These are phyloP conservation scores for Crioceris asparagi DNA, from an alignment of 2,888 invertebrate genomes.

Conservation along the genomic window DNA sequence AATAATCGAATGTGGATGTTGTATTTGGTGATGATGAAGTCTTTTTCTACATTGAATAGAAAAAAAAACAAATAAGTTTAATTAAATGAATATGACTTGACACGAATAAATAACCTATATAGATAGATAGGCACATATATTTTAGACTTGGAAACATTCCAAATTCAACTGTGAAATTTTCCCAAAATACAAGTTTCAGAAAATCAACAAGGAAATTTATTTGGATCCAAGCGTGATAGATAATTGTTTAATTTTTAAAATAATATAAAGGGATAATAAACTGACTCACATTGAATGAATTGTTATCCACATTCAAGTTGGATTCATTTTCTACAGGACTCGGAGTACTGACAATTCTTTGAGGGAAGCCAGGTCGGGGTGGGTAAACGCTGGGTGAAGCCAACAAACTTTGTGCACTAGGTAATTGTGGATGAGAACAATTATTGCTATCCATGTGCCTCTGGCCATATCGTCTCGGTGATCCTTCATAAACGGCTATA, in stretches of 20 bases:
- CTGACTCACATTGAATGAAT: too few species aligned
- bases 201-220: too few species aligned
- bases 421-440: conserved; percentile 42
- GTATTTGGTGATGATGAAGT: conserved; percentile 20
- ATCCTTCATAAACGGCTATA: conserved; percentile 89
- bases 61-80: too few species aligned
- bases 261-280: too few species aligned
- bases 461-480: conserved; percentile 76
- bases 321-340: conserved; percentile 34
- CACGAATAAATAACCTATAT: too few species aligned
- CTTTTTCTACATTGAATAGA: conserved; percentile 2
- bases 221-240: too few species aligned
- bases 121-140: too few species aligned
- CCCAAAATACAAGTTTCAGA: too few species aligned
- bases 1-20: conserved; percentile 69
- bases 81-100: too few species aligned
- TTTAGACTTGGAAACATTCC: too few species aligned
- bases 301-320: conserved; percentile 28
- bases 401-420: conserved; percentile 46
- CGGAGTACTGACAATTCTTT: conserved; percentile 44
- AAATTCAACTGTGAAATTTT: too few species aligned
- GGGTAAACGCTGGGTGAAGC: conserved; percentile 60
- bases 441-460: conserved; percentile 39
- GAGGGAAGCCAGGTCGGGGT: conserved; percentile 81
- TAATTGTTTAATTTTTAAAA: too few species aligned